Evolutionary conservation across 2,113 vertebrate species (phyloP), one percentile per base, ranked within the genome.

Genomic region (Octodon degus): DNA sequence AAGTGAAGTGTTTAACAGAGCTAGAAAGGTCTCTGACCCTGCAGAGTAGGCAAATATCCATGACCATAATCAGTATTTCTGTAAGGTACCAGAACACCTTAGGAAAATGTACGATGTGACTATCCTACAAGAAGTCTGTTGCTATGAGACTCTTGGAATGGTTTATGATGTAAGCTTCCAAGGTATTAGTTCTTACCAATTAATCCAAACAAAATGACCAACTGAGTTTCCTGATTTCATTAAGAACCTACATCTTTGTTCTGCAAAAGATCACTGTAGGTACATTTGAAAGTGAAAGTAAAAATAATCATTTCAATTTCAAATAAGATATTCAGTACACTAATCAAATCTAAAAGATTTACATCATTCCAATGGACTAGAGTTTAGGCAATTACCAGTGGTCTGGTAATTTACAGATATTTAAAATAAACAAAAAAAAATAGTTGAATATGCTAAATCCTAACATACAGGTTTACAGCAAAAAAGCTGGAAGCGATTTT

Each of bases 261-360:
- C 58, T 60, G 0, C 53, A 86, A 93, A 91, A 10, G n/a, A 72
- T 12, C 25, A 84, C 65, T 8, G 30, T 3, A 37, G 16, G 11
- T 67, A 58, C 10, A 83, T 16, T 37, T 82, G 43, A 95, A 80
- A 81, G 24, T 63, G n/a, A 62, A 82, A 27, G 27, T 65, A 86
- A 95, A 77, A 88, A 63, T 77, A 96, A 77, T 13, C 82, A 30
- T 34, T 87, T 93, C 91, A 62, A 89, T 68, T 67, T 60, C 32
- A 37, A 85, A 65, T n/a, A 90, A 94, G 7, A 24, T n/a, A 43
- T 20, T 84, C 79, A 90, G 60, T 43, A 47, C 14, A 11, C 32
- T 67, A 47, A 91, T 90, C 50, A 91, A 93, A 93, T 63, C 7
- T 63, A 91, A 95, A 53, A 87, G 43, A 62, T 12, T 68, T 60